phyloP scores from a whole-genome alignment of 2,797 vertebrate species.

The Dermochelys coriacea region DNA sequence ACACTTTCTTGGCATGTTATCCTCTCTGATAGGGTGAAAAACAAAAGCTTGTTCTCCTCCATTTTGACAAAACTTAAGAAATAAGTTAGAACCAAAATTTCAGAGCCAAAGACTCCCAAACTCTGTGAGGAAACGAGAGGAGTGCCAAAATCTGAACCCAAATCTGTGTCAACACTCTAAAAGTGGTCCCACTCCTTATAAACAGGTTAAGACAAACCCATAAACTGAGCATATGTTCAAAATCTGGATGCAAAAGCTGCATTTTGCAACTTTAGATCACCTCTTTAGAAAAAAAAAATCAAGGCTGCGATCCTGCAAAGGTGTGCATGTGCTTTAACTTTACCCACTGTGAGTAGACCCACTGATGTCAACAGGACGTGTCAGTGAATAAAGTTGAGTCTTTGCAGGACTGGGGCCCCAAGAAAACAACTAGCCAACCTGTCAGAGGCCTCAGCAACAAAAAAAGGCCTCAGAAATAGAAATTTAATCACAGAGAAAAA shows the following conservation, averaged over 20 bases:
- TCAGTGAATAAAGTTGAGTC: accelerated
- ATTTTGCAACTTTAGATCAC: background rate
- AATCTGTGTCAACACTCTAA: background rate
- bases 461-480: background rate
- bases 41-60: background rate
- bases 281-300: background rate
- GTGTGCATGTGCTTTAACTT: background rate
- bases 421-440: accelerated
- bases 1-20: background rate
- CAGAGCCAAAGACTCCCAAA: background rate
- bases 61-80: background rate
- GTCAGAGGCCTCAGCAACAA: background rate
- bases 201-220: background rate
- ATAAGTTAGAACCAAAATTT: background rate
- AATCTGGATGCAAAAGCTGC: background rate
- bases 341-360: background rate
- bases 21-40: background rate
- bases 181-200: background rate
- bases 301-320: background rate
- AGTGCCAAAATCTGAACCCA: background rate
- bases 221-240: background rate
- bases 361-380: background rate
- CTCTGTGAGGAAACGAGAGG: background rate
- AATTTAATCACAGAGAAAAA: background rate
- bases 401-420: background rate